Conservation (phyloP, 23 tunicate genomes). For the Phallusia fumigata region DNA sequence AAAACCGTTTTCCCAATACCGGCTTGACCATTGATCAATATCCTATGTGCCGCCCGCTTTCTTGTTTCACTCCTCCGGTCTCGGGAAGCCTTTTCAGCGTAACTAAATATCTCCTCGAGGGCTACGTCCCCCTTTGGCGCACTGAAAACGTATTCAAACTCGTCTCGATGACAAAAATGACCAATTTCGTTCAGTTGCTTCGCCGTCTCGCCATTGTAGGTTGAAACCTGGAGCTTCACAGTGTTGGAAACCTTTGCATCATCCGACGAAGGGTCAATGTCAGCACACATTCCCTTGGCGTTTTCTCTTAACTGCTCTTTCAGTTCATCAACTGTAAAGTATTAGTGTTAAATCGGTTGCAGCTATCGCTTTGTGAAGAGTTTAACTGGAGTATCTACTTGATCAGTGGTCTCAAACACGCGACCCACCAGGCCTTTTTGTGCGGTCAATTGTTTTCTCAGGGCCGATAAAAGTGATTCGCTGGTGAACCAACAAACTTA, state of each 20-base stretch:
- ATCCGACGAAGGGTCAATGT: neutral
- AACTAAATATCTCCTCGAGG: neutral
- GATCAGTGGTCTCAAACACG: no score
- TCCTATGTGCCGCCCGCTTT: neutral
- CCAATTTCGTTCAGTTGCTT: neutral
- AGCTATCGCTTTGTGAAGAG: no score
- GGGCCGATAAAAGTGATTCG: no score
- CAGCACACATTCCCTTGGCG: neutral
- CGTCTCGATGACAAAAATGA: neutral
- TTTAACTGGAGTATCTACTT: no score
- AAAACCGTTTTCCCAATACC: conserved; percentile 4
- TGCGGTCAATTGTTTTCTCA: no score
- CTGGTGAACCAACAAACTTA: no score
- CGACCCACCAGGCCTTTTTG: no score
- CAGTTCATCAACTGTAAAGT: neutral
- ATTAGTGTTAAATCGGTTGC: no score
- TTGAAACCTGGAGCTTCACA: neutral
- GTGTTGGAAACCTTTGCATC: neutral
- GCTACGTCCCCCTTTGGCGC: neutral
- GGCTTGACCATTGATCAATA: neutral
- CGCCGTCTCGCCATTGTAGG: neutral
- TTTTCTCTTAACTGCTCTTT: neutral
- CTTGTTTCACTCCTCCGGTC: neutral
- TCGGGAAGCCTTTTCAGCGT: neutral
- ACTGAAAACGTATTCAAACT: neutral